Evolutionary conservation across 2,888 invertebrate genomes (phyloP).

Genomic region (Mythimna ferrago): DNA sequence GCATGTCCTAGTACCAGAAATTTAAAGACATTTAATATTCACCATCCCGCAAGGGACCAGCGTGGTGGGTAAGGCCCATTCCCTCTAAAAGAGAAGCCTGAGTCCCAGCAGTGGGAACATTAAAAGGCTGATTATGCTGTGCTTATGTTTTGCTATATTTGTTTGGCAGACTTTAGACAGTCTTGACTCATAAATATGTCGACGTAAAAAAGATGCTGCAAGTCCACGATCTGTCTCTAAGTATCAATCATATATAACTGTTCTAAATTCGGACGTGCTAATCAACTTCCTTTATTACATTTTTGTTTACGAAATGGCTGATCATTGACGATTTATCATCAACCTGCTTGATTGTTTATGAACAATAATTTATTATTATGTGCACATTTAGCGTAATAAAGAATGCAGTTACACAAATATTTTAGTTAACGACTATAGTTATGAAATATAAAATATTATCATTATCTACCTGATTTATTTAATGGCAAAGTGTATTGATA

Average conservation of each 20-base stretch:
- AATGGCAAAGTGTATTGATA: conserved; percentile 34
- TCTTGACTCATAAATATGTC: neutral
- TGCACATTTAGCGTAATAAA: conserved; percentile 22
- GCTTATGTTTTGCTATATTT: too few relatives aligned
- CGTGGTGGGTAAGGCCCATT: too few relatives aligned
- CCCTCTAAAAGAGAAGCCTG: too few relatives aligned
- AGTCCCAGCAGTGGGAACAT: too few relatives aligned
- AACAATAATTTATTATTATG: conserved; percentile 45
- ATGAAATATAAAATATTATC: conserved; percentile 32
- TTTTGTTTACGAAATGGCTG: conserved; percentile 42
- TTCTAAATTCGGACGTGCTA: conserved; percentile 12
- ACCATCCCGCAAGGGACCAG: too few relatives aligned
- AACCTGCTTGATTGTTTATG: conserved; percentile 25
- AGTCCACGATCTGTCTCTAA: neutral
- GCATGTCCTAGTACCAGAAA: too few relatives aligned
- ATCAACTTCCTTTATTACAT: conserved; percentile 17
- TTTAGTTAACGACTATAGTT: conserved; percentile 32
- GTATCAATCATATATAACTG: conserved; percentile 14
- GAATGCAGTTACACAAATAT: conserved; percentile 47
- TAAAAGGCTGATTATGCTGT: too few relatives aligned
- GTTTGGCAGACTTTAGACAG: too few relatives aligned
- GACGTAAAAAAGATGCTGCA: neutral
- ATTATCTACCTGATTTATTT: conserved; percentile 38
- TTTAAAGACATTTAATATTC: too few relatives aligned
- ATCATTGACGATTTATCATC: conserved; percentile 19